Evolutionary conservation across 2,113 vertebrate species (phyloP).

Genomic region (Carassius gibelio): DNA sequence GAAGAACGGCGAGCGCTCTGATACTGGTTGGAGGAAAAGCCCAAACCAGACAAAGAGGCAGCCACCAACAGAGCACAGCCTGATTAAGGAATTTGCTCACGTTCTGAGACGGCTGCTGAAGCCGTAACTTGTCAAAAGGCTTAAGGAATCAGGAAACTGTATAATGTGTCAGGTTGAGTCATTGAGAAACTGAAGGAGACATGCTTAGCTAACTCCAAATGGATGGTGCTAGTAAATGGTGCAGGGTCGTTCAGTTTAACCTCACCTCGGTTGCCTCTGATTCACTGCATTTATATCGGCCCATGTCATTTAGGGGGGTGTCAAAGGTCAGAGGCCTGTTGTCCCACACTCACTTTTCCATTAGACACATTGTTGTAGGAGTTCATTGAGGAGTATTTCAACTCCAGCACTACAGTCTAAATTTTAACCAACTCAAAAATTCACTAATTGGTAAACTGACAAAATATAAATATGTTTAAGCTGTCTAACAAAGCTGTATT

Average conservation of each 20-base stretch:
- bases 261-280: slow-evolving; percentile 43
- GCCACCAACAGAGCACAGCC: slow-evolving; percentile 54
- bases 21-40: slow-evolving; percentile 18
- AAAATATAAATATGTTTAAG: neutral
- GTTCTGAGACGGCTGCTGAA: slow-evolving; percentile 56
- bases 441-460: neutral
- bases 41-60: slow-evolving; percentile 64
- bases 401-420: neutral
- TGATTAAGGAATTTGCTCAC: slow-evolving; percentile 70
- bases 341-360: neutral
- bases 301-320: slow-evolving; percentile 33
- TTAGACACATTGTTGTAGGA: neutral
- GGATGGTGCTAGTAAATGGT: slow-evolving; percentile 25
- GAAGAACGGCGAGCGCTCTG: slow-evolving; percentile 53
- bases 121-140: slow-evolving; percentile 20
- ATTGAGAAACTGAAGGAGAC: slow-evolving; percentile 44
- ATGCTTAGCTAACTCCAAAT: slow-evolving; percentile 47
- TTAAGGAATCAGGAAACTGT: slow-evolving; percentile 36
- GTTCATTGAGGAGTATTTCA: neutral
- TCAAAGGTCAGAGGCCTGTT: slow-evolving; percentile 33
- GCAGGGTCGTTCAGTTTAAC: slow-evolving; percentile 32
- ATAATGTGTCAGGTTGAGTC: slow-evolving; percentile 26
- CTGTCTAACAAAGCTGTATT: neutral
- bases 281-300: slow-evolving; percentile 42
- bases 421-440: neutral